Percentiles rank a stretch among this genome's conserved stretches.
These are phyloP conservation scores for Ceratosolen fusciceps DNA, from an alignment of 1,140 invertebrate species.

Conservation along the genomic window DNA sequence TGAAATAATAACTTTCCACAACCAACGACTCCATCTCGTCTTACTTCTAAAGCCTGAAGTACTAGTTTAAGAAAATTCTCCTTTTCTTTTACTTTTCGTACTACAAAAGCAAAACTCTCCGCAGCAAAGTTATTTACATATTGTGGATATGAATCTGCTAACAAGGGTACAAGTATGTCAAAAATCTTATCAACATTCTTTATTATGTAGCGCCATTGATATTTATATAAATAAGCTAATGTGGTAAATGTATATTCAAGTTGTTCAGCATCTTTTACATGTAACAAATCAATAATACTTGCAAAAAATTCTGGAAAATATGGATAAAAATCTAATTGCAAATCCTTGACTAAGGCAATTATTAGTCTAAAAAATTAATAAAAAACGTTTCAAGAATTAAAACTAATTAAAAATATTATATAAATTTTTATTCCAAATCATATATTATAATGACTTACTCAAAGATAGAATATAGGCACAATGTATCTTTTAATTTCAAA, in stretches of 20 bases:
- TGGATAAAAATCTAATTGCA: conserved; percentile 88
- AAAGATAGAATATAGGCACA: conserved; percentile 84
- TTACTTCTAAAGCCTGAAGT: conserved; percentile 77
- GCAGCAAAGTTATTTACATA: conserved; percentile 95
- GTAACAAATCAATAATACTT: conserved; percentile 80
- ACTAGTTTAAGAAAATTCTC: conserved; percentile 81
- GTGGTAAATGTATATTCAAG: conserved; percentile 87
- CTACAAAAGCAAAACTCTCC: conserved; percentile 93
- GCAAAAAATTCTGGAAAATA: conserved; percentile 82
- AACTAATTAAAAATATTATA: not conserved
- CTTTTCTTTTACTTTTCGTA: conserved; percentile 88
- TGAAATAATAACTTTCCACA: conserved; percentile 89
- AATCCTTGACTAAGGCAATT: conserved; percentile 81
- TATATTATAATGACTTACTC: conserved; percentile 77
- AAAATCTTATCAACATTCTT: conserved; percentile 84
- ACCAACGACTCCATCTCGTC: conserved; percentile 78
- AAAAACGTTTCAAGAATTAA: not conserved
- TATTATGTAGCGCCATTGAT: conserved; percentile 85
- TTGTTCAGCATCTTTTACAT: conserved; percentile 84
- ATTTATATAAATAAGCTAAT: conserved; percentile 91
- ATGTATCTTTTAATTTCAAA: conserved; percentile 77
- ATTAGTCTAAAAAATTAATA: conserved; percentile 75
- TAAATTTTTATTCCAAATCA: not conserved
- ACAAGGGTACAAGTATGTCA: conserved; percentile 80
- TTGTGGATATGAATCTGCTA: conserved; percentile 79